These are phyloP conservation scores for Drosophila tanythrix DNA, from an alignment of 2,888 invertebrate genomes.

Conservation along the genomic window DNA sequence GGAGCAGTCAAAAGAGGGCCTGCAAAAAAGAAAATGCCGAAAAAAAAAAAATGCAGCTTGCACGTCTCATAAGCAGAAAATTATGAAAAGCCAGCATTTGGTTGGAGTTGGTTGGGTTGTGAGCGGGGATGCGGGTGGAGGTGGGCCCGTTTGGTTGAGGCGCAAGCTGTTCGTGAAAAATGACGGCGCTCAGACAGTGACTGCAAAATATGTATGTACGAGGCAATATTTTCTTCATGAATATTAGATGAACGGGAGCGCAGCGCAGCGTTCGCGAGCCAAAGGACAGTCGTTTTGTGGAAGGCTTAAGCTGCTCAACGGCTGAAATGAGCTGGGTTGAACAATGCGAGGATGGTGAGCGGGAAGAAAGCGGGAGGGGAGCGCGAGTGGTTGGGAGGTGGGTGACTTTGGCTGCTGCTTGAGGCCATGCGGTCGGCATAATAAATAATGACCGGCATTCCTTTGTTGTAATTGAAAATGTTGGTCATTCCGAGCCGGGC, in stretches of 20 bases:
- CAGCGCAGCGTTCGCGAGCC: constrained; percentile 13
- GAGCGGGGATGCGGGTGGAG: neutral
- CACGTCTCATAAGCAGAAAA: constrained; percentile 74
- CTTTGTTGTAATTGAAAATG: constrained; percentile 83
- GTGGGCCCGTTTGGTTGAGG: neutral
- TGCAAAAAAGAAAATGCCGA: neutral
- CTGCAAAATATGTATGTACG: constrained; percentile 59
- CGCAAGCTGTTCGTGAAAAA: constrained; percentile 69
- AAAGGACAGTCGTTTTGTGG: constrained; percentile 60
- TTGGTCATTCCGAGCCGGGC: constrained; percentile 76
- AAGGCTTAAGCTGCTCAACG: constrained; percentile 72
- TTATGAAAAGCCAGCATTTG: constrained; percentile 71
- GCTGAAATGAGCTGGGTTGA: constrained; percentile 62
- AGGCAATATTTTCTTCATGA: constrained; percentile 68
- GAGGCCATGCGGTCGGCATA: constrained; percentile 80
- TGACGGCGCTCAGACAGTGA: constrained; percentile 63
- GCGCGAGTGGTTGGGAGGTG: neutral
- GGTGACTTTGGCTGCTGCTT: constrained; percentile 22
- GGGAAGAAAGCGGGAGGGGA: too few species aligned
- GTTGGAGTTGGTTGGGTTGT: neutral
- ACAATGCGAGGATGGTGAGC: neutral
- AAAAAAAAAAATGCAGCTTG: constrained; percentile 64
- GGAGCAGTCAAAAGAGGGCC: neutral
- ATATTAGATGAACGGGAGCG: constrained; percentile 71
- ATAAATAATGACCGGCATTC: constrained; percentile 82